Evolutionary conservation across 2,797 vertebrate species (phyloP), one percentile per base, ranked within the genome.

Genomic region (Premnoplex brunnescens): DNA sequence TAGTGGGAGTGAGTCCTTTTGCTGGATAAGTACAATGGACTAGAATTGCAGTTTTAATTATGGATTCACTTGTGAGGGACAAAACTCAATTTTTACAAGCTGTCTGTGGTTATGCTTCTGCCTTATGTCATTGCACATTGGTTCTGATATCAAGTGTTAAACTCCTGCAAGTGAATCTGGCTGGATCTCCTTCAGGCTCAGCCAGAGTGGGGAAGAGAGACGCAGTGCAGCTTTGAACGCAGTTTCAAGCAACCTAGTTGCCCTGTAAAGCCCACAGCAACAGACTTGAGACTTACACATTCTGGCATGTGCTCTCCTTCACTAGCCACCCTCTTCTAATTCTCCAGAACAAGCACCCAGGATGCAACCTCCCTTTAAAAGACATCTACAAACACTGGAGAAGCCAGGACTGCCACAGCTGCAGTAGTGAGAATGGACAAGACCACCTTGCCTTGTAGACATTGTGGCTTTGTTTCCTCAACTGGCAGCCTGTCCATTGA

Each of bases 121-220:
- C 85, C 89, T 96, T 93, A 91, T 91, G 88, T 96, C 94, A 93
- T 71, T 93, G 58, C 68, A 91, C 88, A 82, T 75, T 93, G 85
- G 37, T 93, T 91, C 80, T 91, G 80, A 77, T 95, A 93, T 79
- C 93, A 78, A 72, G 78, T 72, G 95, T 86, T 89, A 78, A 93
- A 82, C 69, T 86, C 51, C 69, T 86, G 79, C 39, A 91, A 87
- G 93, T 73, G 37, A 92, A 67, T 95, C 81, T 80, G 76, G 52
- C 88, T 87, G 22, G 32, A 36, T 93, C 43, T 94, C 76, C 75
- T 5, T 3, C 48, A 75, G 87, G 55, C 80, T 91, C 36, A 80
- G 83, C 37, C 52, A 12, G 34, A 71, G 52, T 12, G 18, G 49
- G 41, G 36, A 82, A 62, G 71, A 88, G 55, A 85, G 41, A n/a